Evolutionary conservation across 2,888 invertebrate species (phyloP).

Genomic region (Drosophila fulvimacula): DNA sequence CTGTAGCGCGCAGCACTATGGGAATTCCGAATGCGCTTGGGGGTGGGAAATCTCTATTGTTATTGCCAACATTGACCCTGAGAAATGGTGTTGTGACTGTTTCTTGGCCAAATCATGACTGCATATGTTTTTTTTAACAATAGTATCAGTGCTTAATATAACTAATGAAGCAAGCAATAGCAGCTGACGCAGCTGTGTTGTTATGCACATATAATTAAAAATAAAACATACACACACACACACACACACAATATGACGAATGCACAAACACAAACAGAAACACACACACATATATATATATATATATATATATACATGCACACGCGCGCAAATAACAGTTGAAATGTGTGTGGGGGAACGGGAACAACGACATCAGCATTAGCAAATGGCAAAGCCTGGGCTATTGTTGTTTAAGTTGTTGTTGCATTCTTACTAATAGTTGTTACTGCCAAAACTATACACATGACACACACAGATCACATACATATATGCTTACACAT

Average conservation of each 20-base stretch:
- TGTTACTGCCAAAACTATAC: conserved; percentile 47
- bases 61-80: conserved; percentile 59
- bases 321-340: conserved; percentile 34
- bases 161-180: conserved; percentile 25
- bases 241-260: conserved; percentile 62
- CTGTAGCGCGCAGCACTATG: conserved; percentile 32
- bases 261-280: conserved; percentile 51
- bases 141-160: conserved; percentile 38
- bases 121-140: conserved; percentile 4
- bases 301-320: too few species aligned
- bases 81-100: conserved; percentile 39
- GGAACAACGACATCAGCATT: conserved; percentile 67
- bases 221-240: conserved; percentile 4
- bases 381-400: conserved; percentile 44
- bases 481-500: conserved; percentile 11
- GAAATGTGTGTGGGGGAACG: conserved; percentile 75
- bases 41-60: conserved; percentile 31
- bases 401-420: conserved; percentile 43
- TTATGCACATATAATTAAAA: conserved; percentile 31
- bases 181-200: conserved; percentile 48
- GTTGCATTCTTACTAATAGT: conserved; percentile 58
- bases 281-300: conserved; percentile 6
- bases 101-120: conserved; percentile 41
- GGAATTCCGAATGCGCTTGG: conserved; percentile 13
- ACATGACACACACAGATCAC: conserved; percentile 26